Evolutionary conservation across 2,113 vertebrate genomes (phyloP).

Genomic region (Furnarius figulus): DNA sequence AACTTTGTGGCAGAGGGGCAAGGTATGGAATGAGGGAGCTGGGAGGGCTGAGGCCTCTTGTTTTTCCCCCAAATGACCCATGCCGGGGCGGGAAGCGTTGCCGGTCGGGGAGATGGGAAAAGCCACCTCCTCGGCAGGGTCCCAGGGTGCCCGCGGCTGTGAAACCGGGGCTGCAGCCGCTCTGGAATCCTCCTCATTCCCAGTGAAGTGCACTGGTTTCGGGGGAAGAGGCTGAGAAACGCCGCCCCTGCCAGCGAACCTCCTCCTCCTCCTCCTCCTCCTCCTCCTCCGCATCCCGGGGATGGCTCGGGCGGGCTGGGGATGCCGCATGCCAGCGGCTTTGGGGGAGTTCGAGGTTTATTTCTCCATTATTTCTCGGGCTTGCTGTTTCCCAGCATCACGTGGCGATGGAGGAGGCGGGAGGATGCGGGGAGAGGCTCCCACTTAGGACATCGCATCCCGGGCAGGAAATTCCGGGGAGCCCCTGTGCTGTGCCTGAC

Average conservation of each 20-base stretch:
- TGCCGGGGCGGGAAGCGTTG: too few species aligned
- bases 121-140: neutral
- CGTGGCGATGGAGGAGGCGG: conserved; percentile 3
- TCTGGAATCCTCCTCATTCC: neutral
- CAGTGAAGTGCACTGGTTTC: rapidly evolving
- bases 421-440: neutral
- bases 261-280: neutral
- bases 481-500: neutral
- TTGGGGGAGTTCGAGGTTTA: neutral
- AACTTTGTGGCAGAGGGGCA: neutral
- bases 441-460: neutral
- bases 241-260: neutral
- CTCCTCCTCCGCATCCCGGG: neutral
- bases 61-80: neutral
- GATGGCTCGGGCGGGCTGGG: neutral
- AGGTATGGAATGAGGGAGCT: neutral
- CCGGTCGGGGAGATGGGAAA: neutral
- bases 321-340: rapidly evolving
- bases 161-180: neutral
- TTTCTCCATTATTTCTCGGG: neutral
- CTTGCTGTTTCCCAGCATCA: neutral
- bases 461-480: neutral
- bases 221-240: neutral
- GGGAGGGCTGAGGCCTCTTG: neutral
- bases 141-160: neutral